Percentiles rank a stretch among this genome's conserved stretches.
phyloP scores from a whole-genome alignment of 2,888 invertebrate genomes.

The Caenorhabditis drosophilae region DNA sequence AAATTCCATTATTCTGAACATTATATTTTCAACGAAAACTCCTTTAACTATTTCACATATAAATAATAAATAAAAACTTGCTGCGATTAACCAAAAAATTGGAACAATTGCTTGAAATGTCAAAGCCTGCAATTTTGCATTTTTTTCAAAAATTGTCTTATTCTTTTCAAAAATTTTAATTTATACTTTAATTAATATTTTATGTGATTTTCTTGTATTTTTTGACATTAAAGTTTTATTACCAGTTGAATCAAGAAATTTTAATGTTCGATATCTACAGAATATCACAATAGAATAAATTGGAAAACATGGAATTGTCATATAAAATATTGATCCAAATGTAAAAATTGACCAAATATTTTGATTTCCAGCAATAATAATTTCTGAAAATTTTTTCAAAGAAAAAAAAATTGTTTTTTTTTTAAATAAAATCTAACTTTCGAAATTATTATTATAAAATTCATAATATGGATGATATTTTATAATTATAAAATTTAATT shows the following conservation, averaged over 20 bases:
- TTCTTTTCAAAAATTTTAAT: too few relatives aligned
- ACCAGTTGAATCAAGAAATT: slow-evolving; percentile 8
- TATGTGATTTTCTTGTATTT: slow-evolving; percentile 13
- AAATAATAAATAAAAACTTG: slow-evolving; percentile 10
- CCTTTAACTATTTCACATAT: slow-evolving; percentile 13
- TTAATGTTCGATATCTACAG: slow-evolving; percentile 13
- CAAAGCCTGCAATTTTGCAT: too few relatives aligned
- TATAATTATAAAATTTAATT: slow-evolving; percentile 5
- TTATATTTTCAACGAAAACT: slow-evolving; percentile 15
- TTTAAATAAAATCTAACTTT: not conserved
- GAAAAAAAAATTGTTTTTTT: not conserved
- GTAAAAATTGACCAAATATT: slow-evolving; percentile 14
- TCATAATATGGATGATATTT: slow-evolving; percentile 6
- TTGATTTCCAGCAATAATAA: slow-evolving; percentile 14
- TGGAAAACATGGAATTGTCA: slow-evolving; percentile 25
- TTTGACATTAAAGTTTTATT: slow-evolving; percentile 16
- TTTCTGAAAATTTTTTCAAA: slow-evolving; percentile 2
- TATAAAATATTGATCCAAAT: slow-evolving; percentile 10
- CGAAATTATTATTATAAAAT: not conserved
- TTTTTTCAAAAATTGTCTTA: too few relatives aligned
- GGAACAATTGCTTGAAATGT: slow-evolving; percentile 19
- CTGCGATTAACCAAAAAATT: slow-evolving; percentile 18
- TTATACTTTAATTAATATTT: slow-evolving; percentile 17
- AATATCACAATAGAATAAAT: slow-evolving; percentile 11
- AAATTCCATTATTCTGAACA: slow-evolving; percentile 20